These are phyloP conservation scores for Triplophysa dalaica DNA, from an alignment of 2,113 vertebrate species.

Conservation along the genomic window DNA sequence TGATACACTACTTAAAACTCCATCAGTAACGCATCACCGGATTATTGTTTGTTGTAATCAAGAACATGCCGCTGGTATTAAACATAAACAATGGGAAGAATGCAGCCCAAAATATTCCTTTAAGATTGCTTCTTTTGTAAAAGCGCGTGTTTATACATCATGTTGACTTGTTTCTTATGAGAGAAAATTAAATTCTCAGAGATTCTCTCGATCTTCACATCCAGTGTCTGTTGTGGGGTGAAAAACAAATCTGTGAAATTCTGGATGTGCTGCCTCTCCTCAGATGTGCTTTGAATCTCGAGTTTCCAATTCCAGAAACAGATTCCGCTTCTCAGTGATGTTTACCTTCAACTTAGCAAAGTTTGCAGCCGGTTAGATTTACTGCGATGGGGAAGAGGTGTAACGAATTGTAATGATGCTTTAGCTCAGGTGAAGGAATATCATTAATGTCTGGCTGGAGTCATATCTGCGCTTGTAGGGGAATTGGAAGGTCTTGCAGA, in stretches of 20 bases:
- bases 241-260: constrained; percentile 36
- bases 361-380: constrained; percentile 39
- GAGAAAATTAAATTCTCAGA: constrained; percentile 4
- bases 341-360: constrained; percentile 36
- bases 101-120: neutral
- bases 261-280: constrained; percentile 21
- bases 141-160: constrained; percentile 27
- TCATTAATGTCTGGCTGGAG: constrained; percentile 42
- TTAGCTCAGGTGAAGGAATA: constrained; percentile 34
- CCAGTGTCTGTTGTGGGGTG: constrained; percentile 11
- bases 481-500: constrained; percentile 3
- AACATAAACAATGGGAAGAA: neutral
- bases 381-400: constrained; percentile 26
- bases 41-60: neutral
- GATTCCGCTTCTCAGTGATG: constrained; percentile 27
- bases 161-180: constrained; percentile 11
- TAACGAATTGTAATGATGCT: constrained; percentile 38
- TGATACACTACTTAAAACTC: too few relatives aligned
- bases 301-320: constrained; percentile 16
- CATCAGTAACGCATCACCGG: too few relatives aligned
- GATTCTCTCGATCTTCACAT: constrained; percentile 3
- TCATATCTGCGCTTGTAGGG: constrained; percentile 29
- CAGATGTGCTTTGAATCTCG: constrained; percentile 28
- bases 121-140: constrained; percentile 24
- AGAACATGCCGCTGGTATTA: neutral